Evolutionary conservation across 2,113 vertebrate species (phyloP).

Genomic region (Alethe castanea): DNA sequence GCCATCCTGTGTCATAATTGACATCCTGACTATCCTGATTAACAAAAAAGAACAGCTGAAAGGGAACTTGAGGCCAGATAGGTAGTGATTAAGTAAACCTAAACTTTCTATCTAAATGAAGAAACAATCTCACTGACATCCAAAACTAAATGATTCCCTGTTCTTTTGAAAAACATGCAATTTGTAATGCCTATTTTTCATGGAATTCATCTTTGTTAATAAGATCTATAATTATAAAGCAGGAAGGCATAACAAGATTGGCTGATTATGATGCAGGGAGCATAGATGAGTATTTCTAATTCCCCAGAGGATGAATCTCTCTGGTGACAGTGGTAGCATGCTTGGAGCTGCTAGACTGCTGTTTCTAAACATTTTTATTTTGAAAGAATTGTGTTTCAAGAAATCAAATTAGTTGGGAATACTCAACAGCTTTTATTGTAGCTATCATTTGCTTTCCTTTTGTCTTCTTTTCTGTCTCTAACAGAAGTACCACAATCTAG

Average conservation of each 20-base stretch:
- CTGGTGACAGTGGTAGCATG: background rate
- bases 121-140: background rate
- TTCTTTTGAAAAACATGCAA: background rate
- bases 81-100: background rate
- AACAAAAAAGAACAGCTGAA: background rate
- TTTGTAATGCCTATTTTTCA: slow-evolving; percentile 53
- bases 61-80: background rate
- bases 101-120: background rate
- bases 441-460: background rate
- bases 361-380: slow-evolving; percentile 45
- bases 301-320: background rate
- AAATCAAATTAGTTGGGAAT: background rate
- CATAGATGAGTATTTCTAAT: slow-evolving; percentile 31
- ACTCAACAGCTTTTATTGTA: background rate
- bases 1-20: background rate
- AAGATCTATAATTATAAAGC: slow-evolving; percentile 67
- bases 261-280: slow-evolving; percentile 25
- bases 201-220: slow-evolving; percentile 53
- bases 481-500: background rate
- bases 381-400: background rate
- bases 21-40: background rate
- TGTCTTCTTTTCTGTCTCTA: background rate
- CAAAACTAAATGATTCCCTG: background rate
- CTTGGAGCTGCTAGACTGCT: background rate
- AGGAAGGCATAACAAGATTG: slow-evolving; percentile 53